Percentiles rank a stretch among this genome's conserved stretches.
Conservation (phyloP, 2,888 invertebrate genomes). For the Troglohyphantes excavatus region DNA sequence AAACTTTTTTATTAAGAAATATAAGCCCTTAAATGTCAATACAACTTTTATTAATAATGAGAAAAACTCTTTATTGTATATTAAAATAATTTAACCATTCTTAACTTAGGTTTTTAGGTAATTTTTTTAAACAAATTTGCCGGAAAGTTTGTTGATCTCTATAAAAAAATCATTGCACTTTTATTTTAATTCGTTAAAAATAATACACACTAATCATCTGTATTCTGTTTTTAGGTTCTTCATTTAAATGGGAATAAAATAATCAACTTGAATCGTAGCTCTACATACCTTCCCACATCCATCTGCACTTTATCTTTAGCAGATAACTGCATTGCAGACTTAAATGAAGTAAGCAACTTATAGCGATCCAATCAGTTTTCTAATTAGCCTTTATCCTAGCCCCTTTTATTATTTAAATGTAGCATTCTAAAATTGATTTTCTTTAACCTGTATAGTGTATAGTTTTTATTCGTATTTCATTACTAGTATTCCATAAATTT, state of each 20-base stretch:
- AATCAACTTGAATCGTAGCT: constrained; percentile 90
- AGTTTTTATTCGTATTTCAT: neutral
- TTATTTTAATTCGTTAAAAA: too few species aligned
- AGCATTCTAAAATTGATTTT: neutral
- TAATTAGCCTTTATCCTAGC: constrained; percentile 88
- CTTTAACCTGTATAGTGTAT: neutral
- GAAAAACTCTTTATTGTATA: too few species aligned
- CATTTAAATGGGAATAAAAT: constrained; percentile 93
- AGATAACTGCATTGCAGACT: constrained; percentile 83
- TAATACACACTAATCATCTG: too few species aligned
- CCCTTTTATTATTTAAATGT: neutral
- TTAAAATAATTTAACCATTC: too few species aligned
- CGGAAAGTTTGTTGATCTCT: too few species aligned
- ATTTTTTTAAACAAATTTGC: too few species aligned
- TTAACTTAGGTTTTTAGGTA: too few species aligned
- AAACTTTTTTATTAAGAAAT: too few species aligned
- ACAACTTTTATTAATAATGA: too few species aligned
- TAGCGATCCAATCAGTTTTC: neutral
- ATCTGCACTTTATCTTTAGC: constrained; percentile 84
- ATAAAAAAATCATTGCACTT: too few species aligned
- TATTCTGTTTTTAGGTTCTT: constrained; percentile 86
- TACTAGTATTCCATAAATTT: neutral
- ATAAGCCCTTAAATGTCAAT: too few species aligned
- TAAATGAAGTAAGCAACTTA: constrained; percentile 83
- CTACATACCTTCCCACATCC: constrained; percentile 90